A percentile compares a stretch with the other conserved stretches of the same genome.
phyloP scores from a whole-genome alignment of 2,797 vertebrate genomes.

The Esox lucius region DNA sequence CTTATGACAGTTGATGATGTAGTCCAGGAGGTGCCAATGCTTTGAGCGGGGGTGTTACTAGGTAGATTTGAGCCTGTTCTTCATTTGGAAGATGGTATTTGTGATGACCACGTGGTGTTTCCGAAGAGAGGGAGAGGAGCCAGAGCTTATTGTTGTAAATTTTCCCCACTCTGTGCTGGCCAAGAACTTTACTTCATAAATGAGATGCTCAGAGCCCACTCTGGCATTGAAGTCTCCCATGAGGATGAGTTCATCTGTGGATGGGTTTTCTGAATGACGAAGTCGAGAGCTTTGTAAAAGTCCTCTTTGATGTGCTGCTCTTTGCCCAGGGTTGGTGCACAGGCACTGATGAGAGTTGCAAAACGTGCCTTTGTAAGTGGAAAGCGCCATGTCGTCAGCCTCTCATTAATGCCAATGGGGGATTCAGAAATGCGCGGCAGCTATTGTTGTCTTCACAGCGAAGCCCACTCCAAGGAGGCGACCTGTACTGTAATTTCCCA shows the following conservation, averaged over 20 bases:
- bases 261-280: too few species aligned
- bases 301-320: too few species aligned
- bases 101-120: slow-evolving; percentile 9
- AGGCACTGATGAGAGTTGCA: not conserved
- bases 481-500: too few species aligned
- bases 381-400: slow-evolving; percentile 3
- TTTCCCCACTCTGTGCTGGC: not conserved
- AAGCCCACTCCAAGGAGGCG: not conserved
- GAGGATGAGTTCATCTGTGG: too few species aligned
- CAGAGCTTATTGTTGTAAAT: not conserved
- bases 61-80: too few species aligned
- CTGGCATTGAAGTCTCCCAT: not conserved
- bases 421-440: not conserved
- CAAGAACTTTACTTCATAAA: not conserved
- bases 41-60: slow-evolving; percentile 14
- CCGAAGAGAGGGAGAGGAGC: not conserved
- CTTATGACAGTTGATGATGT: slow-evolving; percentile 16
- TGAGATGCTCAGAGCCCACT: not conserved
- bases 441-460: not conserved
- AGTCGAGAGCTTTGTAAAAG: too few species aligned
- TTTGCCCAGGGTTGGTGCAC: not conserved
- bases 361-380: not conserved
- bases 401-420: not conserved
- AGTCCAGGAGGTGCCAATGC: slow-evolving; percentile 20
- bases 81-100: slow-evolving; percentile 3